Evolutionary conservation across 2,888 invertebrate genomes (phyloP).

Genomic region (Clitarchus hookeri): DNA sequence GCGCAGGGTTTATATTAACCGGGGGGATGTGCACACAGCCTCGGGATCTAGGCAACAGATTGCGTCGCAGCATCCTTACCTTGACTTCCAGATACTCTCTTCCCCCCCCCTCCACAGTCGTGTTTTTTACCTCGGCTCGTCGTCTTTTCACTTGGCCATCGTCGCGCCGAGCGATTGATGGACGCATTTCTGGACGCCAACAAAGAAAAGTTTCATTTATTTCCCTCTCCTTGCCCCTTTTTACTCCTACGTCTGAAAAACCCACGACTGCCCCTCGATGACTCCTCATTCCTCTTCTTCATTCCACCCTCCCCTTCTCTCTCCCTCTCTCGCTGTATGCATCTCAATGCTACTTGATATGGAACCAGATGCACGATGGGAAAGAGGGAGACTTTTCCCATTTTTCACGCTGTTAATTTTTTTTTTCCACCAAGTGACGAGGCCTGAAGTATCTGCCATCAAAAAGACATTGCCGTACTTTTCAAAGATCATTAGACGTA

Average conservation of each 20-base stretch:
- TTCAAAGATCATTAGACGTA: too few relatives aligned
- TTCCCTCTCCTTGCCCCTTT: neutral
- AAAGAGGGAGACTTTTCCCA: neutral
- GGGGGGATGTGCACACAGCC: neutral
- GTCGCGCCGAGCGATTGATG: neutral
- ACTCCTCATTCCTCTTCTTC: constrained; percentile 6
- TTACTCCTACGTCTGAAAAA: neutral
- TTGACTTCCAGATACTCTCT: neutral
- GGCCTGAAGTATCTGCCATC: neutral
- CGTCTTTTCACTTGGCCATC: neutral
- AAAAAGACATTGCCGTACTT: neutral
- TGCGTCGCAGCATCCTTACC: neutral
- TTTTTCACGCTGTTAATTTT: neutral
- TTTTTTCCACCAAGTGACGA: neutral
- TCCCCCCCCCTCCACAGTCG: neutral
- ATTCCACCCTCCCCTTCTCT: neutral
- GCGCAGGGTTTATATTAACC: neutral
- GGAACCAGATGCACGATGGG: neutral
- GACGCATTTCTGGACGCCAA: neutral
- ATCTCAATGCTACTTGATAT: neutral
- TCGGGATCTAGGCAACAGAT: neutral
- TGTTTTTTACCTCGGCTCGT: neutral
- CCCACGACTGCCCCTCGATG: neutral
- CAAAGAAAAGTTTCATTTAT: neutral
- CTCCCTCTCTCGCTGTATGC: neutral